A percentile compares a stretch with the other conserved stretches of the same genome.
These are phyloP conservation scores for Macrobrachium nipponense DNA, from an alignment of 1,140 invertebrate genomes.

Conservation along the genomic window DNA sequence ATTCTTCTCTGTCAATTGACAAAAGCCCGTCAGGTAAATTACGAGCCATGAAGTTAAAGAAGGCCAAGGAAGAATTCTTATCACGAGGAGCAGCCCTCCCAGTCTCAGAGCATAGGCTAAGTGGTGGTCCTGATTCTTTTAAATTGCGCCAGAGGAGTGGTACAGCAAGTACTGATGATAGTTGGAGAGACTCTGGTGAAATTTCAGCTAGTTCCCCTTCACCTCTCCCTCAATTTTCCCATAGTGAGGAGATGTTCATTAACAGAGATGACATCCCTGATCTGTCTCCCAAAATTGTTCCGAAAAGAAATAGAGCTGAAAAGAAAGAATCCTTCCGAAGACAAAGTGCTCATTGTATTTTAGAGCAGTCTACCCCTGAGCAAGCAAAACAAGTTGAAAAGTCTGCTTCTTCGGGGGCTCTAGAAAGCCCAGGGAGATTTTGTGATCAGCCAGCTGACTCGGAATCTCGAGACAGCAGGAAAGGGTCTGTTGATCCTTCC, in stretches of 20 bases:
- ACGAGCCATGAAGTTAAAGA: constrained; percentile 51
- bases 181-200: constrained; percentile 52
- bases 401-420: constrained; percentile 41
- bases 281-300: constrained; percentile 27
- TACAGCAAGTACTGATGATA: constrained; percentile 51
- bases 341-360: constrained; percentile 50
- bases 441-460: constrained; percentile 41
- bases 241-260: constrained; percentile 24
- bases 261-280: constrained; percentile 35
- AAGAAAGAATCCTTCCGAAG: constrained; percentile 57
- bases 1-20: constrained; percentile 11
- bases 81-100: constrained; percentile 40
- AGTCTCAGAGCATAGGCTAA: constrained; percentile 7
- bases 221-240: constrained; percentile 30
- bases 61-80: constrained; percentile 53
- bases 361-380: constrained; percentile 40
- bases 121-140: constrained; percentile 21
- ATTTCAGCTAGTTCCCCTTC: constrained; percentile 31
- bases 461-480: constrained; percentile 41
- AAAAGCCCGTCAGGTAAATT: constrained; percentile 41
- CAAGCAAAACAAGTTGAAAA: constrained; percentile 43
- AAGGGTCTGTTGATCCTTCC: constrained; percentile 29
- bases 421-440: constrained; percentile 33
- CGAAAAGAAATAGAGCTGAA: constrained; percentile 44
- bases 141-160: constrained; percentile 52